Evolutionary conservation across 2,888 invertebrate species (phyloP), one percentile per base, ranked within the genome.

Genomic region (Machimus atricapillus): DNA sequence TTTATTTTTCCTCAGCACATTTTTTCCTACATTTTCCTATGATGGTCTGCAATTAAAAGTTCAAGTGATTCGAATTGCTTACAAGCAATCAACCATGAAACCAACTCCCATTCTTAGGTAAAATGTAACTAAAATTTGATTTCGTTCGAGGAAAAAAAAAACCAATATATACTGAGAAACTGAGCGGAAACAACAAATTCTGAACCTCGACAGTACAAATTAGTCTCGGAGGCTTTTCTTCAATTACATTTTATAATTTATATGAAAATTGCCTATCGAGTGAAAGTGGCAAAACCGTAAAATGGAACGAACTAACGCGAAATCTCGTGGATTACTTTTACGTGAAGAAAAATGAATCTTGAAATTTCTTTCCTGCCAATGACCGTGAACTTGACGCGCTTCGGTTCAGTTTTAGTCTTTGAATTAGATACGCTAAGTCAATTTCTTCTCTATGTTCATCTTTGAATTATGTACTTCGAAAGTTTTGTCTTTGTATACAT

Each of bases 331-430:
- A 81, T 81, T 82, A 58, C 27, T 82, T 81, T 66, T 37, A 5
- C 58, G 66, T 58, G 58, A 82, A 82, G 37, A 23, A 66, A 56
- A 82, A 19, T 66, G n/a, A 27, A 82, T 82, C 58, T 82, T 58
- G 58, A 37, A 82, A 34, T 82, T 82, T 78, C 37, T n/a, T 79
- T 56, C 37, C 16, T 66, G 58, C 52, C 82, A 82, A 56, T 82
- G 58, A 58, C 82, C 82, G 66, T 82, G 82, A 82, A 82, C 82
- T 82, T 82, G 82, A 34, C 37, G n/a, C 37, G 76, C 66, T 66
- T 56, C 14, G 43, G 56, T 56, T 56, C 56, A 16, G 56, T n/a
- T 56, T 19, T 19, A 12, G 56, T n/a, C 56, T 56, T 14, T 46
- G 12, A 46, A 16, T 46, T 27, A 66, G 27, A 66, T 27, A 66